Evolutionary conservation across 2,888 invertebrate species (phyloP), one percentile per base, ranked within the genome.

Genomic region (Drosophila merina): DNA sequence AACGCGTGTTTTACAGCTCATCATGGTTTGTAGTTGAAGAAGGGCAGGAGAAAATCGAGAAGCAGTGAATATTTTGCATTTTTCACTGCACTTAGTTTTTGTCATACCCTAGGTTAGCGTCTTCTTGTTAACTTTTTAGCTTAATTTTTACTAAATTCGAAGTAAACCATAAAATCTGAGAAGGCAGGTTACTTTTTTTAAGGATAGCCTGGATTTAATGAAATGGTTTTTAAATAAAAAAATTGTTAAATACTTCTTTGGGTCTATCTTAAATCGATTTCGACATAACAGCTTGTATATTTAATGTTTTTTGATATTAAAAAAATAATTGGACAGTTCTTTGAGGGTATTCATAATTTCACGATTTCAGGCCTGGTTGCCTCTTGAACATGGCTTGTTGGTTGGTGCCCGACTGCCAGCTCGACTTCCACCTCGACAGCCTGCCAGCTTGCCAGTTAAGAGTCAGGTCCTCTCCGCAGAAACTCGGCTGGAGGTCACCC

Each of bases 1-100:
- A 87, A 82, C 77, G 76, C 83, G 88, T 84, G 84, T 87, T 84
- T 85, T 85, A 79, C 87, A 84, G 86, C 85, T 82, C 84, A 87
- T 87, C 85, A 84, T 72, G 56, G 57, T 47, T 26, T 58, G 52
- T 25, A 42, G 58, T 30, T 36, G 10, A 31, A 56, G 10, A 31
- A 56, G 20, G 44, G 31, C 55, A 36, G 20, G 44, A 20, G 20
- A 44, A 44, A 45, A 56, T 8, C 49, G 30, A 36, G 36, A n/a
- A 55, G 26, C 71, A 30, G 28, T 69, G 62, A 67, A 79, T 79
- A 73, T 70, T 72, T 71, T 73, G 75, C 68, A 74, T 74, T 76
- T 74, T 64, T 74, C 62, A 42, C 57, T 77, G 83, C 72, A 79
- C 77, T 83, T 74, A 48, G 63, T 74, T 70, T 51, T 14, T 54